phyloP scores from a whole-genome alignment of 2,113 vertebrate genomes.

The Panurus biarmicus region DNA sequence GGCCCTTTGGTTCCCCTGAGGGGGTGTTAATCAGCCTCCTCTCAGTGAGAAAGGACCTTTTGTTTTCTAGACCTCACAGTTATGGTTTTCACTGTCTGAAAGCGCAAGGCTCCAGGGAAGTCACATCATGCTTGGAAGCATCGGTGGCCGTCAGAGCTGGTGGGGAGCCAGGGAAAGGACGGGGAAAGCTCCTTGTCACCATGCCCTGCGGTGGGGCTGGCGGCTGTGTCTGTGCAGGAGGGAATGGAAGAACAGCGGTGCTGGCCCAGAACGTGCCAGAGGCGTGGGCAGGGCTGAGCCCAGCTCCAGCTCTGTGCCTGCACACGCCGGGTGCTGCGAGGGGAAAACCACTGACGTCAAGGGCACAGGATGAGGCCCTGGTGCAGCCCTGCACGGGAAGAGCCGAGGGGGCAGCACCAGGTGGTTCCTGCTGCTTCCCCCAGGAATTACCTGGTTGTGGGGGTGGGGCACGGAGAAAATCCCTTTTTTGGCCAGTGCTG shows the following conservation, averaged over 20 bases:
- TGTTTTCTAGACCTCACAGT: background rate
- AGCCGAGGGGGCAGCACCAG: background rate
- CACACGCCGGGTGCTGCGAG: background rate
- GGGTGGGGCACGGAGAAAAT: background rate
- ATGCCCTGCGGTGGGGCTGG: background rate
- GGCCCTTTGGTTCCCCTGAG: background rate
- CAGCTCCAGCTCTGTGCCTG: background rate
- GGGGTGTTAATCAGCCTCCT: slow-evolving; percentile 9
- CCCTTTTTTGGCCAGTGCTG: background rate
- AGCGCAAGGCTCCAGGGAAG: accelerated
- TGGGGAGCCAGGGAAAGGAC: background rate
- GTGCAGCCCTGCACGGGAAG: background rate
- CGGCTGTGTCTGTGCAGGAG: background rate
- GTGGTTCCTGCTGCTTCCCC: background rate
- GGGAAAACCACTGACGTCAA: slow-evolving; percentile 23
- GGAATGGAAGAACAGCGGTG: background rate
- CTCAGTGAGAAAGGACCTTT: background rate
- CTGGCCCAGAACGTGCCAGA: background rate
- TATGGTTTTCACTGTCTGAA: background rate
- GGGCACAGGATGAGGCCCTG: background rate
- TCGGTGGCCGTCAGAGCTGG: accelerated
- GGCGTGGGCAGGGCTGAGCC: background rate
- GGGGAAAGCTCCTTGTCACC: background rate
- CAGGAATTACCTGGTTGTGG: background rate
- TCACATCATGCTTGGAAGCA: background rate